phyloP scores from a whole-genome alignment of 2,888 invertebrate genomes.

The Papilio demoleus region DNA sequence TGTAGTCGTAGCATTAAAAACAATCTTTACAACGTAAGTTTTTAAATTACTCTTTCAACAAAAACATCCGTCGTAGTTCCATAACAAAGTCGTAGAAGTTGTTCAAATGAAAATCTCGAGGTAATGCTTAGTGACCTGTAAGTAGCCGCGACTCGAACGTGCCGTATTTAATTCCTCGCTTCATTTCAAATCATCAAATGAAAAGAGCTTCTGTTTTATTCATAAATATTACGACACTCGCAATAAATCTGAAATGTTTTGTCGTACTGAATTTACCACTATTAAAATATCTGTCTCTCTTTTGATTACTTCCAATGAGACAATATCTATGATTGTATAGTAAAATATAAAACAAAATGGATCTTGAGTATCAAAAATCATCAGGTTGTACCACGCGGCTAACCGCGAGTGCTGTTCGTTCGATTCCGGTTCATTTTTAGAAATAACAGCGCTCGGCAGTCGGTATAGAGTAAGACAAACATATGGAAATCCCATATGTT shows the following conservation, averaged over 20 bases:
- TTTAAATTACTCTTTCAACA: background rate
- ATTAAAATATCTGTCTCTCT: too few species aligned
- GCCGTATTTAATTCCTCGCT: background rate
- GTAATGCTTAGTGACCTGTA: slow-evolving; percentile 15
- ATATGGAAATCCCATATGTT: too few species aligned
- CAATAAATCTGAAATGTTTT: background rate
- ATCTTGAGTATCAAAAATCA: too few species aligned
- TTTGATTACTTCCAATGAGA: too few species aligned
- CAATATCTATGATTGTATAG: too few species aligned
- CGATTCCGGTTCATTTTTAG: too few species aligned
- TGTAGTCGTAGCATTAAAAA: background rate
- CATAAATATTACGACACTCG: background rate
- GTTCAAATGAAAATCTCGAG: background rate
- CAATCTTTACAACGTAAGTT: background rate
- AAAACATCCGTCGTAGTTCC: background rate
- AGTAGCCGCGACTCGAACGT: background rate
- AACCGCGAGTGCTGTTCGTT: too few species aligned
- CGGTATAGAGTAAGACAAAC: too few species aligned
- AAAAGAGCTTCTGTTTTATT: background rate
- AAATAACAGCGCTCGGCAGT: too few species aligned
- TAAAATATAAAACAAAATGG: too few species aligned
- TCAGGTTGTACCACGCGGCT: too few species aligned
- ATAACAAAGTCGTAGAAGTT: background rate
- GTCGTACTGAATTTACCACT: background rate
- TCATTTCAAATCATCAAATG: background rate